These are phyloP conservation scores for Eilema depressum DNA, from an alignment of 2,888 invertebrate species.

Conservation along the genomic window DNA sequence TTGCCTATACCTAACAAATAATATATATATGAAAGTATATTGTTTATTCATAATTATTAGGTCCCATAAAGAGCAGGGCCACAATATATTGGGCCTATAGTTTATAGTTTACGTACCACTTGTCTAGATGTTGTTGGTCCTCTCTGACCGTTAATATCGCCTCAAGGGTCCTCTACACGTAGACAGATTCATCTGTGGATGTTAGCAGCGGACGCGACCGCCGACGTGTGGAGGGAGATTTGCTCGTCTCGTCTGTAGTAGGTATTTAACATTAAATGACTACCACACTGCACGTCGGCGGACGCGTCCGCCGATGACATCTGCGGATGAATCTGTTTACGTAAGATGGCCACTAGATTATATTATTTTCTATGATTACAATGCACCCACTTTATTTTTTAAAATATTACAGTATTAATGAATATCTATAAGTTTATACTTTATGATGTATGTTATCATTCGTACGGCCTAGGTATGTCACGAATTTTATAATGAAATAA, in stretches of 20 bases:
- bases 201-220: no score
- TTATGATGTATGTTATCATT: slow-evolving; percentile 6
- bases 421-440: slow-evolving; percentile 5
- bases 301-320: no score
- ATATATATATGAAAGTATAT: not conserved
- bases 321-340: no score
- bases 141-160: slow-evolving; percentile 20
- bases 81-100: slow-evolving; percentile 50
- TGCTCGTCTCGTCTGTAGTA: no score
- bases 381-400: not conserved
- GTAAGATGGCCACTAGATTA: slow-evolving; percentile 22
- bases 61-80: not conserved
- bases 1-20: not conserved
- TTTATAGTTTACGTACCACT: slow-evolving; percentile 30
- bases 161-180: no score
- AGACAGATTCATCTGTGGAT: no score
- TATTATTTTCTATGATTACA: slow-evolving; percentile 17
- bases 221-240: no score
- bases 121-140: slow-evolving; percentile 30
- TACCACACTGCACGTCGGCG: no score
- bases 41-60: slow-evolving; percentile 10
- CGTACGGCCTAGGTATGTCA: slow-evolving; percentile 39
- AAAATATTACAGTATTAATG: not conserved
- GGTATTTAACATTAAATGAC: no score
- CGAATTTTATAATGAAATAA: slow-evolving; percentile 19